Conservation (phyloP, 2,888 invertebrate species). For the Deroplatys truncata region DNA sequence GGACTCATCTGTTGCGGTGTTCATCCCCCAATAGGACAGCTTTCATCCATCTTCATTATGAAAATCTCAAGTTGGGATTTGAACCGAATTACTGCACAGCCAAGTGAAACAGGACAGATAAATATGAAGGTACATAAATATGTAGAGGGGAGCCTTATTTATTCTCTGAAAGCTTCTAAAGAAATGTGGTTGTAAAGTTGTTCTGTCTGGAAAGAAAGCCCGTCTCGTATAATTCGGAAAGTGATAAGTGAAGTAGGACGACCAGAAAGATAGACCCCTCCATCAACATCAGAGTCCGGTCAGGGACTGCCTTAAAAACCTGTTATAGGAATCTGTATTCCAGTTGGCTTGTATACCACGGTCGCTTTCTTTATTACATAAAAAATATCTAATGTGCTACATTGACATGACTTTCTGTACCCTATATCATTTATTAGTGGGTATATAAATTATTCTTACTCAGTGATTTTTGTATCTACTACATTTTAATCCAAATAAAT, state of each 20-base stretch:
- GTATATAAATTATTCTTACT: no score
- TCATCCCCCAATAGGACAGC: neutral
- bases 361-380: no score
- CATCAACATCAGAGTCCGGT: neutral
- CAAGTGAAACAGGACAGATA: neutral
- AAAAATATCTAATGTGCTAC: no score
- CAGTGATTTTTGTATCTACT: no score
- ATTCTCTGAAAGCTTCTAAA: neutral
- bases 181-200: neutral
- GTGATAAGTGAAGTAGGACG: neutral
- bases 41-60: conserved; percentile 9
- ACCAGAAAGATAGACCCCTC: neutral
- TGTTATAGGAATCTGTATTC: no score
- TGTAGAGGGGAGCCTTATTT: neutral
- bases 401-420: no score
- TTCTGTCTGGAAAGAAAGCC: neutral
- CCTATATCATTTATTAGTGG: no score
- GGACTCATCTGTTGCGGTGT: conserved; percentile 10
- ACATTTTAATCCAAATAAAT: no score
- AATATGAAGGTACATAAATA: neutral
- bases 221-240: neutral
- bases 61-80: neutral
- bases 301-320: no score
- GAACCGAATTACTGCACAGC: neutral
- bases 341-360: no score